Conservation (phyloP, 2,888 invertebrate genomes). For the Pegoplata infirma region DNA sequence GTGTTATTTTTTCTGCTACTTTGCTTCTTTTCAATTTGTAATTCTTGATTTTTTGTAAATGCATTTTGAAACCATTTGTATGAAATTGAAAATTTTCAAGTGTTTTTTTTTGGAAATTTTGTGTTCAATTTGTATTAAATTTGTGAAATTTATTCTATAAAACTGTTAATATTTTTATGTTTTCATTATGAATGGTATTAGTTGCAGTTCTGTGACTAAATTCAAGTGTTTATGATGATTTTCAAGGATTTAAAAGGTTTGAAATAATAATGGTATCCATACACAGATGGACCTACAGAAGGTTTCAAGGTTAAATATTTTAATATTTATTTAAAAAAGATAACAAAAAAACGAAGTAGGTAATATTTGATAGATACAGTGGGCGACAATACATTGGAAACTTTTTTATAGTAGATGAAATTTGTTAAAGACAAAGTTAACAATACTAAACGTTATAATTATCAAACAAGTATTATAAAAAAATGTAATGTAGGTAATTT, state of each 20-base stretch:
- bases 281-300: neutral
- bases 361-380: too few species aligned
- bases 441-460: too few species aligned
- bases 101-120: conserved; percentile 15
- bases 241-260: conserved; percentile 2
- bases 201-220: conserved; percentile 11
- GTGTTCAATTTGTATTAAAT: conserved; percentile 47
- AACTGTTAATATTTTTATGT: conserved; percentile 38
- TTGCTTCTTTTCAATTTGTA: conserved; percentile 59
- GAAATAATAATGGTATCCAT: neutral
- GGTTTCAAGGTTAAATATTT: neutral
- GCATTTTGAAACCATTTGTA: conserved; percentile 26
- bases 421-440: too few species aligned
- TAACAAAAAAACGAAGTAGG: too few species aligned
- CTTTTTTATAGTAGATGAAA: too few species aligned
- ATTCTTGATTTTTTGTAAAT: conserved; percentile 2
- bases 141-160: conserved; percentile 41
- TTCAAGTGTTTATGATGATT: neutral
- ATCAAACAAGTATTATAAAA: too few species aligned
- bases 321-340: neutral
- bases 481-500: too few species aligned
- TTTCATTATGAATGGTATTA: conserved; percentile 8
- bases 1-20: conserved; percentile 45
- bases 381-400: too few species aligned
- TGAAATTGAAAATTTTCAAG: conserved; percentile 32